A percentile compares a stretch with the other conserved stretches of the same genome.
Conservation (phyloP, 30 jellyfish, hydroid and myxozoan species). For the Aurelia coerulea region DNA sequence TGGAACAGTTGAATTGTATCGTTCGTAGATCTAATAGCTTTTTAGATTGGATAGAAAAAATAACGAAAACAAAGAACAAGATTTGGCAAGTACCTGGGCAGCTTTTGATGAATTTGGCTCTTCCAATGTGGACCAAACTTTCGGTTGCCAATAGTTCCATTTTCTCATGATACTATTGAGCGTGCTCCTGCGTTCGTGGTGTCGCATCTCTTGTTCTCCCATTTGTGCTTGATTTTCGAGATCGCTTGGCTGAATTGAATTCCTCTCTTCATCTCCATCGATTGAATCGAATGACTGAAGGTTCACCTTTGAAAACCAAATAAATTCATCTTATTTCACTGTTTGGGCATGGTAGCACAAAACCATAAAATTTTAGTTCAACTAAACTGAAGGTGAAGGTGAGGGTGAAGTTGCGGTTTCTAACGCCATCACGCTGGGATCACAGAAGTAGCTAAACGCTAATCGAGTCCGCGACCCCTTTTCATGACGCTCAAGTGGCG, state of each 20-base stretch:
- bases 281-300: constrained; percentile 67
- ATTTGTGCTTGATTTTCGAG: constrained; percentile 55
- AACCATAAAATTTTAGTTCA: too few species aligned
- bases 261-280: constrained; percentile 68
- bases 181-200: constrained; percentile 39
- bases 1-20: too few species aligned
- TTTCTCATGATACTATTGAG: constrained; percentile 39
- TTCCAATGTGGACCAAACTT: constrained; percentile 80
- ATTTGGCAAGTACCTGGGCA: constrained; percentile 72
- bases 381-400: too few species aligned
- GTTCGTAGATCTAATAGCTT: too few species aligned
- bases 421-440: too few species aligned
- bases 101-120: constrained; percentile 82
- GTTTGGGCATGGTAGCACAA: not conserved
- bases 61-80: too few species aligned
- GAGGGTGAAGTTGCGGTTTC: too few species aligned
- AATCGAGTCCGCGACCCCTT: too few species aligned
- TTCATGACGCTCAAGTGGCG: too few species aligned
- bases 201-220: constrained; percentile 20
- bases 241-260: constrained; percentile 33
- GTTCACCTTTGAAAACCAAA: constrained; percentile 36
- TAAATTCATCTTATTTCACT: not conserved
- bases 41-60: too few species aligned
- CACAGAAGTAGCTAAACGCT: too few species aligned
- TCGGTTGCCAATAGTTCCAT: constrained; percentile 70